Percentiles rank a stretch among this genome's conserved stretches.
phyloP scores from a whole-genome alignment of 1,140 invertebrate species.

The Euura lappo region DNA sequence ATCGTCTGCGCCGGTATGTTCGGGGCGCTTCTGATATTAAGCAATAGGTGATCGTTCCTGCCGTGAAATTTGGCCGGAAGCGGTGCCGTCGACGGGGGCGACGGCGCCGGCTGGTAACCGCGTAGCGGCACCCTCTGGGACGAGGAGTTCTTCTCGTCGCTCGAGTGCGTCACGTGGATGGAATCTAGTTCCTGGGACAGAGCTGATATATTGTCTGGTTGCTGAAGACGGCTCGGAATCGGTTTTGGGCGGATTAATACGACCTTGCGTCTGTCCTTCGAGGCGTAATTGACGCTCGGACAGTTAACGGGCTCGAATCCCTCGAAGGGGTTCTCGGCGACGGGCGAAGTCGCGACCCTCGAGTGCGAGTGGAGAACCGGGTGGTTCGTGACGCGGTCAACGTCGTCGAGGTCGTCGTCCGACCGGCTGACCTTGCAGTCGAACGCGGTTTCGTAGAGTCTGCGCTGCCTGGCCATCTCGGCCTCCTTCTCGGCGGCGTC shows the following conservation, averaged over 20 bases:
- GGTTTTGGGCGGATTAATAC: constrained; percentile 61
- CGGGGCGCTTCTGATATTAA: constrained; percentile 78
- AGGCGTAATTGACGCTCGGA: constrained; percentile 29
- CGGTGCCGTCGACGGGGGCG: constrained; percentile 80
- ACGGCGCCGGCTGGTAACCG: constrained; percentile 76
- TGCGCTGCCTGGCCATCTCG: constrained; percentile 73
- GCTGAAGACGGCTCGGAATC: constrained; percentile 63
- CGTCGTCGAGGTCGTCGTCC: constrained; percentile 81
- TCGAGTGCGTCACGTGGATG: constrained; percentile 64
- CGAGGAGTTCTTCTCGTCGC: constrained; percentile 59
- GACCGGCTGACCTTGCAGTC: constrained; percentile 84
- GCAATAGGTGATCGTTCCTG: constrained; percentile 72
- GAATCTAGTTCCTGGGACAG: constrained; percentile 68
- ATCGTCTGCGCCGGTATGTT: constrained; percentile 71
- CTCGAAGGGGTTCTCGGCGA: constrained; percentile 57
- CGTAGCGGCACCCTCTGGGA: constrained; percentile 51
- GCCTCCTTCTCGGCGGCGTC: constrained; percentile 7
- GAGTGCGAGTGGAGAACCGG: constrained; percentile 71
- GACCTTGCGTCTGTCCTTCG: constrained; percentile 52
- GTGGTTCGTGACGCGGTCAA: constrained; percentile 81
- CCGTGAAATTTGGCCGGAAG: constrained; percentile 80
- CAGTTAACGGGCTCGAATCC: constrained; percentile 38
- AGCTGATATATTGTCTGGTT: constrained; percentile 60
- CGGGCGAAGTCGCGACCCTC: constrained; percentile 58
- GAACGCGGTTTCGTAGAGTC: constrained; percentile 88